Evolutionary conservation across 2,797 vertebrate species (phyloP).

Genomic region (Xiphophorus birchmanni): DNA sequence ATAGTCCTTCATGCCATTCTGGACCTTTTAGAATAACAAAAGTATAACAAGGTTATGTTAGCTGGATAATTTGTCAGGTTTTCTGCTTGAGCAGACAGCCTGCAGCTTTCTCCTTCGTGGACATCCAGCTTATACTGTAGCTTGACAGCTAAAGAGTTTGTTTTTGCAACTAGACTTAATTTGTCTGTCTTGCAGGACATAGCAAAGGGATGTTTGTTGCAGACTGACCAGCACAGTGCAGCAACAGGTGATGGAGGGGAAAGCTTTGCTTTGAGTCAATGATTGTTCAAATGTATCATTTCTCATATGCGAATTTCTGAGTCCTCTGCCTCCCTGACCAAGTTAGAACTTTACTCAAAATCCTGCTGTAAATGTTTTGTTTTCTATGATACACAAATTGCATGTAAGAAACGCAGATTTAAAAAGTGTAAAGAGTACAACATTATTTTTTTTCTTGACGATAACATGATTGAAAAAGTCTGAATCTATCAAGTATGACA

Average conservation of each 20-base stretch:
- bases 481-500: too few species aligned
- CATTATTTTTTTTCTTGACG: too few species aligned
- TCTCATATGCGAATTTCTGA: neutral
- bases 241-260: too few species aligned
- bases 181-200: neutral
- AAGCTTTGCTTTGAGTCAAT: too few species aligned
- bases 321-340: neutral
- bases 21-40: neutral
- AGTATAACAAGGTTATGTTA: neutral
- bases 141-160: neutral
- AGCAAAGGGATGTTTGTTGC: neutral
- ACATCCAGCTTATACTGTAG: neutral
- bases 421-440: too few species aligned
- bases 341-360: too few species aligned
- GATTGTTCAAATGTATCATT: neutral
- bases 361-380: too few species aligned
- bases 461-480: too few species aligned
- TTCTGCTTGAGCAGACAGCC: neutral
- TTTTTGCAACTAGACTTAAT: neutral
- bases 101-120: neutral
- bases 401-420: too few species aligned
- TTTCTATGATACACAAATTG: too few species aligned
- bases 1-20: neutral
- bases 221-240: neutral
- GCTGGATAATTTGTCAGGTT: neutral